These are phyloP conservation scores for Drosophila navojoa DNA, from an alignment of 1,140 invertebrate species.

Conservation along the genomic window DNA sequence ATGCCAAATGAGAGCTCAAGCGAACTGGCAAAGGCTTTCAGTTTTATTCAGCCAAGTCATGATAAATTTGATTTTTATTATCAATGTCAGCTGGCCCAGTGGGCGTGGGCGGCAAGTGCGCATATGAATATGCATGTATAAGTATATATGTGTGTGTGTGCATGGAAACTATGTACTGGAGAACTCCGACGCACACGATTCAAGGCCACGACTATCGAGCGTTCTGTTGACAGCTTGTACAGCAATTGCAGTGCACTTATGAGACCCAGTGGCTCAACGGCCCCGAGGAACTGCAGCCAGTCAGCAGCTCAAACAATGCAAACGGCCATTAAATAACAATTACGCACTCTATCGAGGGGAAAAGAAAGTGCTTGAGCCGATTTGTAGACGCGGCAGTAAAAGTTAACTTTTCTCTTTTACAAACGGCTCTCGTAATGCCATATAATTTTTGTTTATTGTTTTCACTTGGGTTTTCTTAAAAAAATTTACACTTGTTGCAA, in stretches of 20 bases:
- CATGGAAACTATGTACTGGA: not conserved
- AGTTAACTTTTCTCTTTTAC: constrained; percentile 1
- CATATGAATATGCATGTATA: not conserved
- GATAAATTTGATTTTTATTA: constrained; percentile 25
- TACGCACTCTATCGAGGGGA: not conserved
- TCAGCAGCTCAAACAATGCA: constrained; percentile 5
- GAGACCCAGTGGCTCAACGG: not conserved
- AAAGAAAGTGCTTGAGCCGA: not conserved
- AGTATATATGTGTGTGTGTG: not conserved
- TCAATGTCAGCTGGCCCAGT: not conserved
- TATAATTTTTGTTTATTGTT: not conserved
- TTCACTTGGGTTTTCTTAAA: not conserved
- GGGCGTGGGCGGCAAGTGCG: not conserved
- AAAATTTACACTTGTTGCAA: not conserved
- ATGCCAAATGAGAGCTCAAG: not conserved
- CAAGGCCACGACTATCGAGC: constrained; percentile 19
- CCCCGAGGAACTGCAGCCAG: not conserved
- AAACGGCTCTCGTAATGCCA: not conserved
- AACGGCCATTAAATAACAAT: constrained; percentile 8
- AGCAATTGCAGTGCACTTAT: constrained; percentile 10
- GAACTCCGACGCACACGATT: not conserved
- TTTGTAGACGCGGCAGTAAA: not conserved
- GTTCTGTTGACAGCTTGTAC: constrained; percentile 12
- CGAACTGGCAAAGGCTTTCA: constrained; percentile 4
- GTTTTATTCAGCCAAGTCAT: not conserved